These are phyloP conservation scores for Cephalopachus bancanus DNA, from an alignment of 2,797 vertebrate species.

Conservation along the genomic window DNA sequence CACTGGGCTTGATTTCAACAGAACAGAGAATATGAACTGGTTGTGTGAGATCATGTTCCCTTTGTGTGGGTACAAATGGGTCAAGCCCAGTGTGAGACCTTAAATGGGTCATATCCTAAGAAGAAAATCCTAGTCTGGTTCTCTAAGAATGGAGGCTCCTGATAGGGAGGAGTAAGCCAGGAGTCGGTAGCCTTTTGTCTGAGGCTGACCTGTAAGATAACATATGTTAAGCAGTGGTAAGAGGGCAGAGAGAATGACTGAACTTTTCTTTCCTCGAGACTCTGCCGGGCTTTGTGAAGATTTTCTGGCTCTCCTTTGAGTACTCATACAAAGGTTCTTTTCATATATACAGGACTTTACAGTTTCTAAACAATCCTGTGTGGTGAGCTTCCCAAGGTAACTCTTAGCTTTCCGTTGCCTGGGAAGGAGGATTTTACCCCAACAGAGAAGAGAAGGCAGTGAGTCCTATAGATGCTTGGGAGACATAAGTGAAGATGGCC, in stretches of 20 bases:
- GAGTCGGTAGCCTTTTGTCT: not conserved
- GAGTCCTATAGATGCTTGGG: not conserved
- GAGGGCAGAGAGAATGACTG: not conserved
- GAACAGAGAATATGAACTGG: not conserved
- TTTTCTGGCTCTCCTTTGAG: not conserved
- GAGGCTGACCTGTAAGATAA: not conserved
- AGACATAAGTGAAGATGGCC: fast-evolving
- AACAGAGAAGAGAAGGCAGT: not conserved
- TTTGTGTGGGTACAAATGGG: not conserved
- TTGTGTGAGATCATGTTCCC: not conserved
- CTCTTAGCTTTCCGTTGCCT: not conserved
- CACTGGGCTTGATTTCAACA: not conserved
- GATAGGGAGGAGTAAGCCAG: not conserved
- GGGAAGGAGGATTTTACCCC: not conserved
- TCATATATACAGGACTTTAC: not conserved
- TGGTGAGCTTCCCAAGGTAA: not conserved
- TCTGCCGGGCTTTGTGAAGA: not conserved
- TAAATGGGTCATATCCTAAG: not conserved
- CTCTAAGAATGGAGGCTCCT: not conserved
- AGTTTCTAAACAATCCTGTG: not conserved
- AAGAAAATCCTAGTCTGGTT: not conserved
- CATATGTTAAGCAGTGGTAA: not conserved
- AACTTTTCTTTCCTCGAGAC: not conserved
- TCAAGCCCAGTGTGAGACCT: not conserved
- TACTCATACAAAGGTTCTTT: not conserved